phyloP scores from a whole-genome alignment of 2,113 vertebrate species.

The Hirundichthys speculiger region DNA sequence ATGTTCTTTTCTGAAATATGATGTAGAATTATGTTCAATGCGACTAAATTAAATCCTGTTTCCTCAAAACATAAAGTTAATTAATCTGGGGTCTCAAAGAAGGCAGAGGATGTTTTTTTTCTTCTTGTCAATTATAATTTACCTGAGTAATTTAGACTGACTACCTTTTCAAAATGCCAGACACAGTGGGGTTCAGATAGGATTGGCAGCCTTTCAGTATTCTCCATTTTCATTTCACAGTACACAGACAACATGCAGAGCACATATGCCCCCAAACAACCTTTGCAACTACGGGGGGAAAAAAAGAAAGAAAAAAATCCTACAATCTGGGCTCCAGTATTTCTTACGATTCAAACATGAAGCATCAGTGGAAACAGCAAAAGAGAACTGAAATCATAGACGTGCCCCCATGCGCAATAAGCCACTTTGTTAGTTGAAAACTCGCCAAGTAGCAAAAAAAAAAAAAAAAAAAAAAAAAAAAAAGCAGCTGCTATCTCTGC shows the following conservation, averaged over 20 bases:
- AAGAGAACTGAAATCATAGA: conserved; percentile 57
- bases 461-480: conserved; percentile 49
- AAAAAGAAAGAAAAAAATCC: conserved; percentile 23
- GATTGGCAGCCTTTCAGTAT: conserved; percentile 49
- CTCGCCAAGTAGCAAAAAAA: conserved; percentile 61
- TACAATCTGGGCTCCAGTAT: conserved; percentile 26
- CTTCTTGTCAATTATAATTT: conserved; percentile 35
- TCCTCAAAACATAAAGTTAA: conserved; percentile 39
- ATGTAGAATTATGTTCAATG: conserved; percentile 33
- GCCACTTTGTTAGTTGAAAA: conserved; percentile 76
- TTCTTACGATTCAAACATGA: conserved; percentile 34
- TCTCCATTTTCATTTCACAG: conserved; percentile 47
- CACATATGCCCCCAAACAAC: conserved; percentile 44
- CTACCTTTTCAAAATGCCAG: conserved; percentile 48
- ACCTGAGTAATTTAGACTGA: conserved; percentile 53
- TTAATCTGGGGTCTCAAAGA: conserved; percentile 43
- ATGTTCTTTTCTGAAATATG: conserved; percentile 22
- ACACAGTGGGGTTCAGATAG: conserved; percentile 23
- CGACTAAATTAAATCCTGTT: conserved; percentile 59
- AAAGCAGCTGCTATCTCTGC: conserved; percentile 77
- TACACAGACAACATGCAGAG: conserved; percentile 40
- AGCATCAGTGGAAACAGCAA: conserved; percentile 17
- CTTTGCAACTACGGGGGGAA: conserved; percentile 34
- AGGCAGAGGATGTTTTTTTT: background rate
- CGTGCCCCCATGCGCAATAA: conserved; percentile 55